These are phyloP conservation scores for Caenorhabditis panamensis DNA, from an alignment of 2,888 invertebrate species.

Conservation along the genomic window DNA sequence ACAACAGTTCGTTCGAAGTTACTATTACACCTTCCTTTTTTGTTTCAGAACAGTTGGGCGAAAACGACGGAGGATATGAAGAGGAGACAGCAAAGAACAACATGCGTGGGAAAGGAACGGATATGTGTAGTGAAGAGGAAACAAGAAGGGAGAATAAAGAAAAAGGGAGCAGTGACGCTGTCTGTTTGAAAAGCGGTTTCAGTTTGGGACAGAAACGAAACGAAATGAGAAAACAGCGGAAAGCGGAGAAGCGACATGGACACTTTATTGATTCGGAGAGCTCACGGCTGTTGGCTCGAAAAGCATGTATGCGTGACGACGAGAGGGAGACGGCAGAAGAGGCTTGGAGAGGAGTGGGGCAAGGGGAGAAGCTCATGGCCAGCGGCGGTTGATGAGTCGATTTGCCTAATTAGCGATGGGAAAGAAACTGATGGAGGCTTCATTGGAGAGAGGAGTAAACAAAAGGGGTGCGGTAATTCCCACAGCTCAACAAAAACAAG, in stretches of 20 bases:
- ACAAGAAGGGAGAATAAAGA: background rate
- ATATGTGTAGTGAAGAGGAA: background rate
- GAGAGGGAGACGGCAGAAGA: conserved; percentile 23
- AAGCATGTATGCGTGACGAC: conserved; percentile 51
- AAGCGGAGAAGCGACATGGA: conserved; percentile 23
- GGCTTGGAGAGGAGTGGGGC: background rate
- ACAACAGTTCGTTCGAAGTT: no score
- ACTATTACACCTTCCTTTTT: no score
- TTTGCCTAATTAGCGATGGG: conserved; percentile 44
- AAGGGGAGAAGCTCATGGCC: conserved; percentile 29
- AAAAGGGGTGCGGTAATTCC: no score
- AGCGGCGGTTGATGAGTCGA: conserved; percentile 31
- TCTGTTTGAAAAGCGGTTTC: background rate
- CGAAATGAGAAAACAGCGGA: conserved; percentile 24
- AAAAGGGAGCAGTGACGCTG: conserved; percentile 10
- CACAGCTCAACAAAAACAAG: no score
- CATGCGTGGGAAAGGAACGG: background rate
- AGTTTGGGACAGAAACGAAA: conserved; percentile 19
- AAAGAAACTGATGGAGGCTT: background rate
- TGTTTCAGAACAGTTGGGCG: no score
- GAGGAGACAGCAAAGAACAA: background rate
- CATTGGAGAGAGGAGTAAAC: background rate
- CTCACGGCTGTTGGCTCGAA: conserved; percentile 46
- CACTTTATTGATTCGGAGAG: conserved; percentile 51
- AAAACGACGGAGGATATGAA: no score